A percentile compares a stretch with the other conserved stretches of the same genome.
phyloP scores from a whole-genome alignment of 35 echinoderm and acorn worm species.

The Holothuria glaberrima region DNA sequence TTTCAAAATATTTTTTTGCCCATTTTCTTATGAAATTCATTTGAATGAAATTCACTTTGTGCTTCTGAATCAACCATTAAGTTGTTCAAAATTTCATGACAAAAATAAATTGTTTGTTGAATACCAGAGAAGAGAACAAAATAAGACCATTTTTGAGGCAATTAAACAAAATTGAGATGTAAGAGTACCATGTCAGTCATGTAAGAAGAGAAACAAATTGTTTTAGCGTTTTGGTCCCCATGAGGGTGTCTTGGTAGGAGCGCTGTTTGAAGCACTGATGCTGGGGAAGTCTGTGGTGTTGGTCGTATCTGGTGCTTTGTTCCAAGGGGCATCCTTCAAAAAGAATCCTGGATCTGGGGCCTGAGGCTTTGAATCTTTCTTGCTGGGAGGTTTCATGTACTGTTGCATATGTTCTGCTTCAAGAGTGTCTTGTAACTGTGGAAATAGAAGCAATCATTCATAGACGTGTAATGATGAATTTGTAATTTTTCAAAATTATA shows the following conservation, averaged over 20 bases:
- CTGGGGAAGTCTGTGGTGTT: slow-evolving; percentile 94
- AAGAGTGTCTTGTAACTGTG: slow-evolving; percentile 78
- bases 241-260: slow-evolving; percentile 24
- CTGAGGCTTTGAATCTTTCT: slow-evolving; percentile 28
- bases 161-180: background rate
- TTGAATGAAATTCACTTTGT: background rate
- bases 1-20: too few relatives aligned
- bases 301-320: slow-evolving; percentile 81
- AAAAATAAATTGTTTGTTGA: background rate
- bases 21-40: background rate
- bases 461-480: too few relatives aligned
- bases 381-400: slow-evolving; percentile 88
- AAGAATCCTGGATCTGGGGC: slow-evolving; percentile 51
- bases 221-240: slow-evolving; percentile 78
- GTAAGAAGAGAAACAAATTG: background rate
- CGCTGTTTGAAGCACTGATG: slow-evolving; percentile 65
- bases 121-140: background rate
- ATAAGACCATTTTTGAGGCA: background rate
- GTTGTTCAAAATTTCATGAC: background rate
- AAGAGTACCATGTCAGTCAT: background rate
- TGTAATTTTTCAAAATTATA: too few relatives aligned
- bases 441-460: background rate
- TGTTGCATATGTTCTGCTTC: slow-evolving; percentile 80
- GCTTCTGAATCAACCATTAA: background rate
- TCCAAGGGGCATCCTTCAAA: slow-evolving; percentile 92